Base-by-base conservation (phyloP, 2,797 vertebrate genomes). In the Channallabes apus region DNA sequence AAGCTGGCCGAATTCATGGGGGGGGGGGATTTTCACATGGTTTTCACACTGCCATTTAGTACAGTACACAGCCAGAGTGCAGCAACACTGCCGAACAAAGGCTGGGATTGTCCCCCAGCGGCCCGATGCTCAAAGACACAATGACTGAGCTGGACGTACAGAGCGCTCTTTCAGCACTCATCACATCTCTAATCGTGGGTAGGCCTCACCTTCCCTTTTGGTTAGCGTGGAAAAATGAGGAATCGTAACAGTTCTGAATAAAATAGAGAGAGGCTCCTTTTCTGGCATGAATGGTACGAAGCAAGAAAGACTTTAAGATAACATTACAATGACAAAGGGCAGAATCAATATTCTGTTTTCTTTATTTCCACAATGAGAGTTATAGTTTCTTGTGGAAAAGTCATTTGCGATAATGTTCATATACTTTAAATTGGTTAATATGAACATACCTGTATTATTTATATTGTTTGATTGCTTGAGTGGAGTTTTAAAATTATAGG, bases 1-100 rank as follows among this genome's bases (percentile, higher is more conserved):
- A 80, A 90, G 90, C 85, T 88, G 90, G 90, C 86, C 86, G 88
- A 90, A 89, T 91, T 78, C 91, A 93, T 91, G 90, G 92, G 90
- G 89, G 90, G 91, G 91, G 92, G 91, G 91, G 91, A 93, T 94
- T 95, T 94, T 94, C 93, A 94, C 93, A 94, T 91, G 92, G 90
- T 91, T 93, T 87, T 88, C 90, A 93, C 93, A 91, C 91, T 88
- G 89, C 91, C 91, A 91, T 94, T 94, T 93, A 93, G 93, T 93
- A 94, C 93, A 94, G 94, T 94, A 93, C 91, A 90, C 91, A 93
- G 92, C 90, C 88, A 86, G 90, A 89, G 91, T 91, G 91, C 91
- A 90, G 90, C 91, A 91, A 87, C 78, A 59, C 24, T 41, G 2
- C 76, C 12, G 79, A 76, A 89, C 87, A 90, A 91, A 87, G 87